Conservation (phyloP, 2,888 invertebrate species). For the Melipona bicolor region DNA sequence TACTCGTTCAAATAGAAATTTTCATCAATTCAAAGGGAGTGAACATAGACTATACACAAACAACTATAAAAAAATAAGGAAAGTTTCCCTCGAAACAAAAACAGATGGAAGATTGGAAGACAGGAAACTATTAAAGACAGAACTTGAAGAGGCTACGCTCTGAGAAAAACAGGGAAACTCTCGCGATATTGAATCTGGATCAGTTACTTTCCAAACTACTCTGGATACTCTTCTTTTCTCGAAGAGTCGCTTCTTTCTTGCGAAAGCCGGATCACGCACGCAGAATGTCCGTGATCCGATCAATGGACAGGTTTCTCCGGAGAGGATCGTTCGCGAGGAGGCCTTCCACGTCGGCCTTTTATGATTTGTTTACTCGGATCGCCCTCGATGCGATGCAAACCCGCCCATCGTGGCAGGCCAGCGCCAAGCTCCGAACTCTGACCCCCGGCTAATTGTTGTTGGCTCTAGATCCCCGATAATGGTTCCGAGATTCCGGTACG, state of each 20-base stretch:
- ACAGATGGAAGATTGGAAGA: not conserved
- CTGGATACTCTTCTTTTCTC: not conserved
- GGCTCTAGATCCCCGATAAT: slow-evolving; percentile 83
- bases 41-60: not conserved
- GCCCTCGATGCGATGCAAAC: slow-evolving; percentile 74
- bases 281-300: slow-evolving; percentile 70
- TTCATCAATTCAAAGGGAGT: not conserved
- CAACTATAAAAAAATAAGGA: not conserved
- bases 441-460: slow-evolving; percentile 83
- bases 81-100: not conserved
- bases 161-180: not conserved
- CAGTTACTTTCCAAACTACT: not conserved
- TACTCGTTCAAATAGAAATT: not conserved
- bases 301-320: slow-evolving; percentile 58
- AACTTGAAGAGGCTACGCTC: not conserved
- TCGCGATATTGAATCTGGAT: not conserved
- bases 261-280: slow-evolving; percentile 72
- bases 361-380: slow-evolving; percentile 83
- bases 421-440: slow-evolving; percentile 80
- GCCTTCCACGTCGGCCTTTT: slow-evolving; percentile 64
- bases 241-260: slow-evolving; percentile 15
- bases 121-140: not conserved
- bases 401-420: slow-evolving; percentile 67
- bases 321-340: slow-evolving; percentile 56
- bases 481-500: slow-evolving; percentile 47